Base-by-base conservation (phyloP, 2,888 invertebrate species). In the Drosophila pseudotalamancana region DNA sequence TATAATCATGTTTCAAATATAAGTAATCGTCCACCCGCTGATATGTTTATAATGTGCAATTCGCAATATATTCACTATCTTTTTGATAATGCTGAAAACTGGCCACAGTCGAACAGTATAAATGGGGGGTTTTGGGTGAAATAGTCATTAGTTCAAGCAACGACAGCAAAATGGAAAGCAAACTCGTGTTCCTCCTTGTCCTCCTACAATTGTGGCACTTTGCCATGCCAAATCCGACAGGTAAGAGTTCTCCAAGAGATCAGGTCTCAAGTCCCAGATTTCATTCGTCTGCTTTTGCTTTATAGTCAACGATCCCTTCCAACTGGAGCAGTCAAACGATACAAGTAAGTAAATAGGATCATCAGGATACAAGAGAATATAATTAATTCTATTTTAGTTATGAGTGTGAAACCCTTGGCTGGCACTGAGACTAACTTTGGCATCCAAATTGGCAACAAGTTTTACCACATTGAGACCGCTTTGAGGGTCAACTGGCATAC, bases 401-500 rank as follows among this genome's bases (percentile, higher is more conserved):
- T n/a, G 1, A 8, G 21, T 11, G 3, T 25, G 14, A 12, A 9
- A 4, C 25, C 27, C 9, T 3, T 43, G 2, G 11, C 0, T 11
- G 25, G 1, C 5, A 6, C 11, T 14, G 1, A 14, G 11, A 54
- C 6, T 6, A 61, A 53, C 6, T 69, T 69, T 6, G 32, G 50
- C 6, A 6, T 32, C 39, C 71, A 70, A 65, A 46, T 71, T 39
- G 72, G 61, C 19, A 65, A 50, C 3, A 71, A 71, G 14, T 48
- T 57, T 3, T 71, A 71, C n/a, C 40, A 42, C 1, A 9, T 61
- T 9, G 53, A 46, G 6, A 11, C 3, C 6, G 2, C 27, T 0
- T 1, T 6, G 14, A 6, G 1, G 1, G 18, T 16, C 2, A 72
- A n/a, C 12, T 72, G 72, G 68, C 23, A 23, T 34, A 21, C 43